Evolutionary conservation across 2,797 vertebrate genomes (phyloP), one percentile per base, ranked within the genome.

Genomic region (Ptychobarbus kaznakovi): DNA sequence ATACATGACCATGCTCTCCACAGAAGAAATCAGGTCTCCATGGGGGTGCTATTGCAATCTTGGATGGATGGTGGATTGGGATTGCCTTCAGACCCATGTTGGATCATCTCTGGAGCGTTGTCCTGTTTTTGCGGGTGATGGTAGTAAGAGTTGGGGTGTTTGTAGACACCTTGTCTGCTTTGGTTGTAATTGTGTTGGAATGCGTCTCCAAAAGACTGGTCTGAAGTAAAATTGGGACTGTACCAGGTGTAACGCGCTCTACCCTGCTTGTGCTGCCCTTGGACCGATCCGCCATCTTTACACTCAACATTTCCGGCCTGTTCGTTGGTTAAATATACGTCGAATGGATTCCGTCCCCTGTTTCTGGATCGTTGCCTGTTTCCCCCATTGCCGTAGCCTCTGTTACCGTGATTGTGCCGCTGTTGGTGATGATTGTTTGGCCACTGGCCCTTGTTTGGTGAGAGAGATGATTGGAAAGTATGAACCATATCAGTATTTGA

Each of bases 341-440:
- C 89, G 0, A 97, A 95, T 0, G 96, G 96, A 81, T 94, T 96
- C 89, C 96, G 95, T 38, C 96, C 95, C 91, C 94, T 94, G 86
- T 95, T 95, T 66, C 92, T 51, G 0, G 90, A 74, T 12, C 92
- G 91, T 0, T 91, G 75, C 61, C 88, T 89, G 0, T 89, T 0
- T 20, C 89, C 93, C 72, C 92, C 91, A 22, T 80, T 89, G 0
- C 90, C 89, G 2, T 93, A 92, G 6, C 92, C 92, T 3, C 82
- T 12, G 75, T 87, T 88, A 49, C 87, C 87, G 1, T 90, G 92
- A 86, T 51, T 85, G 58, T 65, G 88, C 20, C 86, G 69, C 25
- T 80, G 88, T 32, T 88, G 86, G 53, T 82, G 76, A 42, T 84
- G 70, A 22, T n/a, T 84, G 40, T 86, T 83, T 25, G n/a, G 32